Evolutionary conservation across 2,888 invertebrate species (phyloP).

Genomic region (Biston betularia): DNA sequence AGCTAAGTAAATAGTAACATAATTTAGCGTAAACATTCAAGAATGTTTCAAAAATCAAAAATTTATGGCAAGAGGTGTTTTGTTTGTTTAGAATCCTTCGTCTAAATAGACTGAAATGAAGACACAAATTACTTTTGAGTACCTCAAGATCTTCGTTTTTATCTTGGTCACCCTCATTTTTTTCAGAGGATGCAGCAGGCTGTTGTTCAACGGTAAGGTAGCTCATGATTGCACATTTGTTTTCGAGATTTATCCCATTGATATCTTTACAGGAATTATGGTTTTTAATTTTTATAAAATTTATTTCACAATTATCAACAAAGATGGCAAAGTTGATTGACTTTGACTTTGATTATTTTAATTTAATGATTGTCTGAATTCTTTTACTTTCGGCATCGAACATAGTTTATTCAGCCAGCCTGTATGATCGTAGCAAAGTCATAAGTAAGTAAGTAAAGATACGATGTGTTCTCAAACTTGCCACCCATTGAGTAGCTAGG

Average conservation of each 20-base stretch:
- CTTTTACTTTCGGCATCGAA: no score
- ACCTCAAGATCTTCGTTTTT: slow-evolving; percentile 76
- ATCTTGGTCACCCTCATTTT: slow-evolving; percentile 58
- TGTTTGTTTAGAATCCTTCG: not conserved
- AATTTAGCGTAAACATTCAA: not conserved
- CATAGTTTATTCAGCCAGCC: no score
- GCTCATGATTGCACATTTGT: slow-evolving; percentile 60
- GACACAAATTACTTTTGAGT: slow-evolving; percentile 18
- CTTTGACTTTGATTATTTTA: not conserved
- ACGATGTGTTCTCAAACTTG: no score
- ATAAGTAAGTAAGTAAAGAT: no score
- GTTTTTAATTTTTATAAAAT: not conserved
- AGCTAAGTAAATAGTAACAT: not conserved
- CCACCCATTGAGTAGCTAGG: no score
- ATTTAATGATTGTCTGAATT: no score
- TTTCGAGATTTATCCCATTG: slow-evolving; percentile 5
- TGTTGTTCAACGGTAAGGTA: slow-evolving; percentile 66
- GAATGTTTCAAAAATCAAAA: not conserved
- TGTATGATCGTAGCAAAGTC: no score
- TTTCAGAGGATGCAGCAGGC: slow-evolving; percentile 55
- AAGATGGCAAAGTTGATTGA: not conserved
- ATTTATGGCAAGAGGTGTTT: not conserved
- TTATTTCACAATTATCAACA: not conserved
- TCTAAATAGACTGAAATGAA: not conserved
- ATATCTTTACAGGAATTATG: not conserved